These are phyloP conservation scores for Vimba vimba DNA, from an alignment of 2,113 vertebrate species.

Conservation along the genomic window DNA sequence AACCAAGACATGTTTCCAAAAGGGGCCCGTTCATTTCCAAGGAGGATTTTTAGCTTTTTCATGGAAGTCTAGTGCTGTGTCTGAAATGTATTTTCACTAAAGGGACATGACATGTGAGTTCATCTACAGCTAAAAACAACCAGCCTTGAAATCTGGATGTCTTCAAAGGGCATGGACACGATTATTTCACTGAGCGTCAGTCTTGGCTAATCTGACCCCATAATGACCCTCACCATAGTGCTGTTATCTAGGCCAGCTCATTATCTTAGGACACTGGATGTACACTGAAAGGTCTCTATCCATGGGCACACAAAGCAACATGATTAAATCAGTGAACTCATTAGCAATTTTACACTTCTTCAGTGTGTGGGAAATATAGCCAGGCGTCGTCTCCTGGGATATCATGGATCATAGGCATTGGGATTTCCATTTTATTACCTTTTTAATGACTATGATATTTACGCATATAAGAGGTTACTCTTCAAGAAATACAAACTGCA, in stretches of 20 bases:
- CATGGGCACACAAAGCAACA: background rate
- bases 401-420: background rate
- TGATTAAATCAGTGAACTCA: background rate
- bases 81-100: background rate
- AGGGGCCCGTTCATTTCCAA: too few relatives aligned
- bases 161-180: background rate
- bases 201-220: background rate
- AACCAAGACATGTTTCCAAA: too few relatives aligned
- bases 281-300: background rate
- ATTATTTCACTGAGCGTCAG: background rate
- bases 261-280: background rate
- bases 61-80: background rate
- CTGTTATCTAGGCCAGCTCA: background rate
- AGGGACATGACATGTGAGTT: background rate
- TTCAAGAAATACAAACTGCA: too few relatives aligned
- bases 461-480: too few relatives aligned
- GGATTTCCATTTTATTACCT: too few relatives aligned
- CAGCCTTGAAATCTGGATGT: background rate
- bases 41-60: too few relatives aligned
- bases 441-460: too few relatives aligned
- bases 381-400: background rate
- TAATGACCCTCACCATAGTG: background rate
- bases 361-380: background rate
- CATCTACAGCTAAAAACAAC: background rate
- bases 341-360: background rate